A percentile compares a stretch with the other conserved stretches of the same genome.
These are phyloP conservation scores for Lytechinus variegatus DNA, from an alignment of 35 echinoderm and acorn worm genomes.

Conservation along the genomic window DNA sequence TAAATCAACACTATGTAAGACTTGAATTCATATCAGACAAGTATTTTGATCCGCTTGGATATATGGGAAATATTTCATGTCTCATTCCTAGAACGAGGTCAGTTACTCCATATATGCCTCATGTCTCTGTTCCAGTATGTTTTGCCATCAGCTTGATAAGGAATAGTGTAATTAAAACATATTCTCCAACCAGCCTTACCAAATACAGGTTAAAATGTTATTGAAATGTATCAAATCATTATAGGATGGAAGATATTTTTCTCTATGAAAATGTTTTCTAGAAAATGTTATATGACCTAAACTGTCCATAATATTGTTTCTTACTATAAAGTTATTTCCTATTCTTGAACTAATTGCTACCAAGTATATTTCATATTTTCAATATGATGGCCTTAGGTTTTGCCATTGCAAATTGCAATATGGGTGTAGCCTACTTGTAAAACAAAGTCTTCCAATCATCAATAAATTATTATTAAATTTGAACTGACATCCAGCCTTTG, in stretches of 20 bases:
- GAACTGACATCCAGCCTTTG: neutral
- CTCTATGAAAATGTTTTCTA: neutral
- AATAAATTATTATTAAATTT: neutral
- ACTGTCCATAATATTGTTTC: neutral
- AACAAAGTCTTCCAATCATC: neutral
- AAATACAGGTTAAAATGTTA: neutral
- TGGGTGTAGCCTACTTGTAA: no score
- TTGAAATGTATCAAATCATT: neutral
- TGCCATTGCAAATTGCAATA: no score
- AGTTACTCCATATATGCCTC: neutral
- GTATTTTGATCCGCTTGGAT: conserved; percentile 2
- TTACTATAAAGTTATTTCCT: no score
- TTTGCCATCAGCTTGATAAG: neutral
- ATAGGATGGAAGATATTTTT: neutral
- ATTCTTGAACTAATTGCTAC: no score
- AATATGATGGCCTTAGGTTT: no score
- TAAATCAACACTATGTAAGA: conserved; percentile 14
- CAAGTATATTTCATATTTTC: no score
- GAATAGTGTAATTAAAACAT: neutral
- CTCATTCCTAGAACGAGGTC: neutral
- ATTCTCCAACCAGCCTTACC: neutral
- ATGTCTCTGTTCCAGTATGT: neutral
- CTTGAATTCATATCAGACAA: neutral
- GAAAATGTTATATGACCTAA: neutral
- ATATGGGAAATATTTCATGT: neutral